A percentile compares a stretch with the other conserved stretches of the same genome.
Evolutionary conservation across 2,888 invertebrate species (phyloP).

Genomic region (Parnassius apollo): DNA sequence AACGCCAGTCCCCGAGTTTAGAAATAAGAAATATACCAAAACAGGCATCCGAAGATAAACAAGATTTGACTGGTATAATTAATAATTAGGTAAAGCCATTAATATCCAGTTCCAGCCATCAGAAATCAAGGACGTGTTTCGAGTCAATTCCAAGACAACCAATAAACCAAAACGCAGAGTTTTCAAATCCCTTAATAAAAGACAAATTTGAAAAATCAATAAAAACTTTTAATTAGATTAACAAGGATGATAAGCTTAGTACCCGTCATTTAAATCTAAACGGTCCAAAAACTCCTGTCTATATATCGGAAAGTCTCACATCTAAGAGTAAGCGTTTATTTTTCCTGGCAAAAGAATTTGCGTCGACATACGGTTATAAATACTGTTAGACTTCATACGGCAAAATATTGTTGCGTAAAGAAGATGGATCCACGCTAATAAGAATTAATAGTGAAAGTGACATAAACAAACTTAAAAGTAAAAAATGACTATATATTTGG

Average conservation of each 20-base stretch:
- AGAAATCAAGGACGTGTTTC: conserved; percentile 1
- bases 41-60: not conserved
- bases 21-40: conserved; percentile 15
- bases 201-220: too few species aligned
- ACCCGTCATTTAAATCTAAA: not conserved
- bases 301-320: conserved; percentile 5
- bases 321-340: not conserved
- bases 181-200: too few species aligned
- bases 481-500: not conserved
- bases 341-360: conserved; percentile 1
- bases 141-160: not conserved
- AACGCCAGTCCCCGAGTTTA: conserved; percentile 1
- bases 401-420: conserved; percentile 1
- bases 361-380: conserved; percentile 1
- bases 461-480: too few species aligned
- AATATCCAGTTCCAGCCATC: too few species aligned
- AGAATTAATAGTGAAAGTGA: conserved; percentile 1
- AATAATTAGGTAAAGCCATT: too few species aligned
- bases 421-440: not conserved
- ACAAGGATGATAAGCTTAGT: conserved; percentile 1
- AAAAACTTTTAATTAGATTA: conserved; percentile 5
- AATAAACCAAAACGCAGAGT: not conserved
- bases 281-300: not conserved
- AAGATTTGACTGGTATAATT: too few species aligned
- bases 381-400: conserved; percentile 7